Percentiles rank a stretch among this genome's conserved stretches.
Conservation (phyloP, 2,888 invertebrate species). For the Lamellibrachia columna region DNA sequence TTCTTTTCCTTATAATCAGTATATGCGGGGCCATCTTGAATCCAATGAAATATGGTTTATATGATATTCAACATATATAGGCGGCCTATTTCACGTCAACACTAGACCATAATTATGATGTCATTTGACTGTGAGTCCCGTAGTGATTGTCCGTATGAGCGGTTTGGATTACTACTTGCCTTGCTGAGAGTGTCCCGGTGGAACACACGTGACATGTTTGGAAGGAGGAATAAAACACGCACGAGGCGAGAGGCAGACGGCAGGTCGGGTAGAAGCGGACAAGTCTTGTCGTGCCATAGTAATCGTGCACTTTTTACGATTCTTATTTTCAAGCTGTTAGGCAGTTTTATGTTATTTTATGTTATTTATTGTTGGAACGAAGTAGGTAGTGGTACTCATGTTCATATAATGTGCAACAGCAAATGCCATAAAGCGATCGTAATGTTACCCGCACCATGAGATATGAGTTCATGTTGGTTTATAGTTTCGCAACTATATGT, state of each 20-base stretch:
- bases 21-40: too few relatives aligned
- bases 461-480: background rate
- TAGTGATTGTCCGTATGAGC: background rate
- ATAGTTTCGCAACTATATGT: background rate
- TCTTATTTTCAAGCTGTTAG: background rate
- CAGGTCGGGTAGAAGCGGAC: background rate
- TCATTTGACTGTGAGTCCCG: background rate
- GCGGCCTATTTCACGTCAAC: background rate
- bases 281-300: background rate
- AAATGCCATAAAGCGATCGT: background rate
- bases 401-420: background rate
- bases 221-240: background rate
- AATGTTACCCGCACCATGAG: background rate
- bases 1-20: too few relatives aligned
- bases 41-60: too few relatives aligned
- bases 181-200: background rate
- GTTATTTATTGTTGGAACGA: background rate
- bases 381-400: background rate
- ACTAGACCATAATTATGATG: background rate
- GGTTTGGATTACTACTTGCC: background rate
- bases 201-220: background rate
- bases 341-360: background rate
- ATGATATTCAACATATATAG: background rate
- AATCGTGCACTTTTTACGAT: conserved; percentile 3
- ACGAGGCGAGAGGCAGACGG: background rate